These are phyloP conservation scores for Arizona elegans DNA, from an alignment of 2,113 vertebrate genomes.

Conservation along the genomic window DNA sequence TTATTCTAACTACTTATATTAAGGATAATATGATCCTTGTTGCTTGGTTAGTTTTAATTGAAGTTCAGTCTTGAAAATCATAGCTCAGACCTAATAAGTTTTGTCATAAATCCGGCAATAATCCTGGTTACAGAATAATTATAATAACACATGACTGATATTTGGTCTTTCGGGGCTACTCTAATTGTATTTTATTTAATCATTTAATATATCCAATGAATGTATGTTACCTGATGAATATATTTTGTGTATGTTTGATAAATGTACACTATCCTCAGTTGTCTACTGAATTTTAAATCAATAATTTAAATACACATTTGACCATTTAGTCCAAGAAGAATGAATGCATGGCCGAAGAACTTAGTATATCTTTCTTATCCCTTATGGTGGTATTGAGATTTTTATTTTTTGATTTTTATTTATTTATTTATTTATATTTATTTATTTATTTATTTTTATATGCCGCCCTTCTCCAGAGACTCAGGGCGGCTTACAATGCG, in stretches of 20 bases:
- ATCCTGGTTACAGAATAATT: neutral
- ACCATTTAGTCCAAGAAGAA: neutral
- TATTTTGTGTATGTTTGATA: neutral
- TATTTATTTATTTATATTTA: too few species aligned
- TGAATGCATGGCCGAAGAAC: neutral
- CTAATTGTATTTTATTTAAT: neutral
- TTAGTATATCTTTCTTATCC: neutral
- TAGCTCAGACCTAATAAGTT: neutral
- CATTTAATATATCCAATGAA: neutral
- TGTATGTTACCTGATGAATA: neutral
- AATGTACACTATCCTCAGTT: neutral
- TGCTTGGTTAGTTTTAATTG: conserved; percentile 2
- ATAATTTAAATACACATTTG: neutral
- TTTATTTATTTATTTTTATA: too few species aligned
- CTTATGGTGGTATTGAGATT: neutral
- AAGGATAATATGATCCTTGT: neutral
- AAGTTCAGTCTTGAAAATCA: neutral
- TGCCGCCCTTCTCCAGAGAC: too few species aligned
- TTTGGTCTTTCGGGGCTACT: conserved; percentile 1
- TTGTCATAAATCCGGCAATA: conserved; percentile 8
- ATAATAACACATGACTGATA: neutral
- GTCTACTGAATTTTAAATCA: neutral
- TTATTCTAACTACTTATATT: neutral
- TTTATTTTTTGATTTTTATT: neutral
- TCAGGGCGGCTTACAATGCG: too few species aligned